phyloP scores from a whole-genome alignment of 23 tunicate genomes.

The Styela plicata region DNA sequence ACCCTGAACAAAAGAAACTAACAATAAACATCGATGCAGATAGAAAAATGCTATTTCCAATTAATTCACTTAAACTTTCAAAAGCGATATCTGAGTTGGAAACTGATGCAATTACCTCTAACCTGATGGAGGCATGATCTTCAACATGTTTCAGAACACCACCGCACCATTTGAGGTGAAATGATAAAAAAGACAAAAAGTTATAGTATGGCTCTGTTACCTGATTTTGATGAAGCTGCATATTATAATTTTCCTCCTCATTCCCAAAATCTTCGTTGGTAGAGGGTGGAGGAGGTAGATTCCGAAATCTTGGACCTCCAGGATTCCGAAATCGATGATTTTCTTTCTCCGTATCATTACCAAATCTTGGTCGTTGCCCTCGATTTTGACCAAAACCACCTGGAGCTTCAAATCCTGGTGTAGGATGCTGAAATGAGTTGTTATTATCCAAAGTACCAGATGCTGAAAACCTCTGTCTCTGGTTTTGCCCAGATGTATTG shows the following conservation, averaged over 20 bases:
- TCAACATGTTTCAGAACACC: too few species aligned
- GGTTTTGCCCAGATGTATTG: neutral
- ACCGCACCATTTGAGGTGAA: too few species aligned
- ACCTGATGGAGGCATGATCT: too few species aligned
- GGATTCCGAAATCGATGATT: neutral
- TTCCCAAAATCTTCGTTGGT: neutral
- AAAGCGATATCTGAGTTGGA: too few species aligned
- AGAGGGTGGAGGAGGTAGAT: neutral
- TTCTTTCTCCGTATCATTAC: neutral
- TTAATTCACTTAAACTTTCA: too few species aligned
- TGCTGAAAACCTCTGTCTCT: constrained; percentile 3
- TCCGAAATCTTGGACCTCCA: neutral
- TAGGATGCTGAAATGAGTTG: neutral
- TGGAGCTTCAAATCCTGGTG: neutral
- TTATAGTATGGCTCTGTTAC: too few species aligned
- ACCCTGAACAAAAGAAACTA: neutral
- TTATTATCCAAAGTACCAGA: neutral
- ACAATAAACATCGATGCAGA: too few species aligned
- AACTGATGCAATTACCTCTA: too few species aligned
- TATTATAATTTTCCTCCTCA: neutral
- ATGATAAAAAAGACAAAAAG: too few species aligned
- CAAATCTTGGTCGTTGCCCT: neutral
- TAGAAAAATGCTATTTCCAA: too few species aligned
- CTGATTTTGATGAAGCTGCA: neutral
- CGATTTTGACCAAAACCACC: neutral